Evolutionary conservation across 1,140 invertebrate species (phyloP), one percentile per base, ranked within the genome.

Genomic region (Solenopsis invicta): DNA sequence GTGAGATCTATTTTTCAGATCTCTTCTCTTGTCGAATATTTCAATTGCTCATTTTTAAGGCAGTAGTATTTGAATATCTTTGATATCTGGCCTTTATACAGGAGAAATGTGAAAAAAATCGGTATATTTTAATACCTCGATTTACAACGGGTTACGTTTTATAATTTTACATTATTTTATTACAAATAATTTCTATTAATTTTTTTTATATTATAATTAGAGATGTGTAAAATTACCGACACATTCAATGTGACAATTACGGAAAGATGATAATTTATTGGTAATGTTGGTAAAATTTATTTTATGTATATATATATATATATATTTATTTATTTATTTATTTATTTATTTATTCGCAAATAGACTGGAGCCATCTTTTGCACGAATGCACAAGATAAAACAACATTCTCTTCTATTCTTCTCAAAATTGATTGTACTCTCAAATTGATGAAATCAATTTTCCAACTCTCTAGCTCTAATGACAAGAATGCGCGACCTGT

Each of bases 1-100:
- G 13, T 48, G 21, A 41, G 18, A 72, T 10, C 18, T 34, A 59
- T 82, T 81, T 18, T 74, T 59, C 54, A 1, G 54, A 34, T 82
- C 41, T 56, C 29, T 67, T 37, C 13, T 52, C 18, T 21, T n/a
- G 48, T 24, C 29, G 66, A 29, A 34, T 54, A 56, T 41, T 18
- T 29, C 29, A 82, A 16, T n/a, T 34, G 24, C 50, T 71, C 18
- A 52, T 21, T 61, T 52, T 12, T 45, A 13, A n/a, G 1, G 5
- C 1, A 18, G 0, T 13, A 12, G 8, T 6, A 59, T 82, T 45
- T 37, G 18, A 69, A 54, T 45, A 4, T 3, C 6, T 59, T 76
- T 10, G 34, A 16, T 16, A 16, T 29, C 13, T 13, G 9, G 13
- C 34, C 54, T 41, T 54, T 45, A 4, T 37, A 6, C 41, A 29